Conservation (phyloP, 1,140 invertebrate species). For the Orussus abietinus region DNA sequence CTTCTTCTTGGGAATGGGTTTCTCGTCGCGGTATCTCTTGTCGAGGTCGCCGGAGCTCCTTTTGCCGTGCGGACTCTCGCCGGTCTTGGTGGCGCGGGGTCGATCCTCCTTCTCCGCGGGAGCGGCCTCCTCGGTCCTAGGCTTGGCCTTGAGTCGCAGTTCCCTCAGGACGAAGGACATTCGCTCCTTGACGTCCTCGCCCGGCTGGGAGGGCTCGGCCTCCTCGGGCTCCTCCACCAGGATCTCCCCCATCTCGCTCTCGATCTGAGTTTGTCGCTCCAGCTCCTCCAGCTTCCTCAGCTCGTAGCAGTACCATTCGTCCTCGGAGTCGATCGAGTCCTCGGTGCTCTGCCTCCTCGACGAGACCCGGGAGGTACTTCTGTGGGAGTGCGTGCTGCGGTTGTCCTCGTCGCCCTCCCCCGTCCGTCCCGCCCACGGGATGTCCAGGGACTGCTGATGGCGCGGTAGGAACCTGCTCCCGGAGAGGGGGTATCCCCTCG, state of each 20-base stretch:
- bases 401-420: constrained; percentile 78
- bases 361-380: constrained; percentile 80
- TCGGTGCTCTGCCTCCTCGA: constrained; percentile 86
- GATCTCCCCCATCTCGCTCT: constrained; percentile 60
- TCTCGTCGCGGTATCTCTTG: constrained; percentile 36
- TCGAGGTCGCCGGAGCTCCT: constrained; percentile 32
- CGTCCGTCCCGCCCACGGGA: constrained; percentile 61
- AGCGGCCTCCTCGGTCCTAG: constrained; percentile 25
- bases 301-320: constrained; percentile 91
- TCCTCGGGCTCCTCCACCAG: constrained; percentile 60
- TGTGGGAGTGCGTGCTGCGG: constrained; percentile 78
- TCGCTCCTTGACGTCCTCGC: constrained; percentile 69
- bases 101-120: constrained; percentile 30
- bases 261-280: constrained; percentile 69
- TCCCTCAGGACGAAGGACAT: constrained; percentile 75
- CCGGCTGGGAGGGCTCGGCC: constrained; percentile 57
- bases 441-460: constrained; percentile 77
- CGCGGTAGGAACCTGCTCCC: constrained; percentile 59
- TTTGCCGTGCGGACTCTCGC: constrained; percentile 35
- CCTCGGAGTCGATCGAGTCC: constrained; percentile 88
- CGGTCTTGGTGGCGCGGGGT: constrained; percentile 23
- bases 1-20: constrained; percentile 46
- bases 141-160: constrained; percentile 64
- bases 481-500: constrained; percentile 50
- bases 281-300: constrained; percentile 80